phyloP scores from a whole-genome alignment of 2,797 vertebrate genomes.

The Bufotes viridis region DNA sequence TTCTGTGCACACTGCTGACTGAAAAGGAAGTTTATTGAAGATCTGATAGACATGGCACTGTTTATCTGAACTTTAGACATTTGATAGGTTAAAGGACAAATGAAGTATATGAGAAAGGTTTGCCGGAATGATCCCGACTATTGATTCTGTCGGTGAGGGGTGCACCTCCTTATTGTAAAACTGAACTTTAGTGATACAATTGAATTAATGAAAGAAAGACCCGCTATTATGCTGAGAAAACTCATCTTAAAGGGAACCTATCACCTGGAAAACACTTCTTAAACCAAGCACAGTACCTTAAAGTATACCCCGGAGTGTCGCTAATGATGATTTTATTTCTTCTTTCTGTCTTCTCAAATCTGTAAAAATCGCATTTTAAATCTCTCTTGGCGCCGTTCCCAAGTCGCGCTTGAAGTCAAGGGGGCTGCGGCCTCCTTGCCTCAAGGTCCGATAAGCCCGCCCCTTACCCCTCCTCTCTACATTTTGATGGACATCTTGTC shows the following conservation, averaged over 20 bases:
- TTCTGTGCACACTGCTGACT: neutral
- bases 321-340: too few species aligned
- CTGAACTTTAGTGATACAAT: neutral
- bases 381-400: too few species aligned
- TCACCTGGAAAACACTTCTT: neutral
- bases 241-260: neutral
- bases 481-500: too few species aligned
- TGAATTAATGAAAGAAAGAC: neutral
- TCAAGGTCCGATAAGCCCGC: too few species aligned
- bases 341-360: too few species aligned
- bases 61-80: slow-evolving; percentile 19
- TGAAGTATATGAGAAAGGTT: neutral
- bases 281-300: too few species aligned
- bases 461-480: too few species aligned
- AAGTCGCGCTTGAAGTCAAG: too few species aligned
- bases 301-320: too few species aligned
- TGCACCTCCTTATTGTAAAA: neutral
- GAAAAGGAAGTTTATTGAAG: slow-evolving; percentile 24
- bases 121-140: neutral
- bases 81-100: slow-evolving; percentile 42
- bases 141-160: neutral
- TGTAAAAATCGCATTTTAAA: too few species aligned
- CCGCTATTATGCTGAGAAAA: neutral
- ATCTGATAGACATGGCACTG: slow-evolving; percentile 28
- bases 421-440: too few species aligned